Percentiles rank a stretch among this genome's conserved stretches.
Evolutionary conservation across 92 coral and sea anemone genomes (phyloP).

Genomic region (Phenganax stokvisi): DNA sequence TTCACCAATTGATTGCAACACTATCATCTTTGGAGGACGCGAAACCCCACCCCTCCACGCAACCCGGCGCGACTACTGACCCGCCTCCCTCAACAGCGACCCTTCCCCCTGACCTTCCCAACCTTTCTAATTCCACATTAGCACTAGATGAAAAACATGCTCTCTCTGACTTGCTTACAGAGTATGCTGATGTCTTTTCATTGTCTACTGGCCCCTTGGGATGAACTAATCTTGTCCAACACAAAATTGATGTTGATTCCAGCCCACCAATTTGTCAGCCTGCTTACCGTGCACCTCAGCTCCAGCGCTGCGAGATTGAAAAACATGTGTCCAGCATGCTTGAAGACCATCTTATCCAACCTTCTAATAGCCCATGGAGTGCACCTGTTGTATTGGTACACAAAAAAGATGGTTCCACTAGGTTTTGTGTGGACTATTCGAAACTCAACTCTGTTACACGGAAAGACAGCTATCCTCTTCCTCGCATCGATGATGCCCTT

Average conservation of each 20-base stretch:
- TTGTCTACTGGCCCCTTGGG: conserved; percentile 25
- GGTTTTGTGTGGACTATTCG: conserved; percentile 42
- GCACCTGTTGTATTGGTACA: conserved; percentile 43
- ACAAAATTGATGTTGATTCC: conserved; percentile 26
- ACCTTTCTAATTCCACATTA: background rate
- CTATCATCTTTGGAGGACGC: background rate
- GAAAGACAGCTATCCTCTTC: conserved; percentile 46
- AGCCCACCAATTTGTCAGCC: conserved; percentile 33
- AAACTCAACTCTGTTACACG: conserved; percentile 39
- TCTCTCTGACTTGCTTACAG: background rate
- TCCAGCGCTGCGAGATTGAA: conserved; percentile 16
- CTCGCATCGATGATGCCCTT: conserved; percentile 40
- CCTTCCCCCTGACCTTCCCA: background rate
- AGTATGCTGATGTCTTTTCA: conserved; percentile 28
- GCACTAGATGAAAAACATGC: background rate
- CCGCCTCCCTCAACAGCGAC: background rate
- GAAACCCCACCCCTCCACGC: background rate
- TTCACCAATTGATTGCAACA: too few species aligned
- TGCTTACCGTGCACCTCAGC: conserved; percentile 21
- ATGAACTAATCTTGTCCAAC: conserved; percentile 25
- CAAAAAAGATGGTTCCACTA: conserved; percentile 38
- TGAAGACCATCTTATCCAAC: conserved; percentile 26
- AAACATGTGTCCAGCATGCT: conserved; percentile 42
- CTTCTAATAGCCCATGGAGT: conserved; percentile 45
- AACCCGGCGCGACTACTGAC: background rate